Evolutionary conservation across 2,888 invertebrate species (phyloP).

Genomic region (Tethea ocularis): DNA sequence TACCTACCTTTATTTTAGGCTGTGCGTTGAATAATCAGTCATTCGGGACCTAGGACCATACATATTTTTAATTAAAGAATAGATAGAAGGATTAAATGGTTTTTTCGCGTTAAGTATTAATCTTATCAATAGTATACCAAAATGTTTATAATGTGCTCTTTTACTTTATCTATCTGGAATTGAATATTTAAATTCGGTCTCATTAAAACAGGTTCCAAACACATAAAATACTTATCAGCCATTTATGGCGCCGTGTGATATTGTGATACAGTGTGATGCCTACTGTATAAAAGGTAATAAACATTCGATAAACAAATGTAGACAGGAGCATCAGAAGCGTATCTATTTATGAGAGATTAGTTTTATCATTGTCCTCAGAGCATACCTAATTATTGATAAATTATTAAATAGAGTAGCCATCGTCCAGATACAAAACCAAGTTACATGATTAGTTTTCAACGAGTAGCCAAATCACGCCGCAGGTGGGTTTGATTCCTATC

Average conservation of each 20-base stretch:
- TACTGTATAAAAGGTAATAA: neutral
- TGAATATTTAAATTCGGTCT: neutral
- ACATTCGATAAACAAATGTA: neutral
- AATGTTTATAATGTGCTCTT: neutral
- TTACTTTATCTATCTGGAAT: neutral
- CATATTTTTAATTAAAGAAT: too few species aligned
- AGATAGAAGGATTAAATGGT: too few species aligned
- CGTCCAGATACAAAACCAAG: neutral
- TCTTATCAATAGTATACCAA: neutral
- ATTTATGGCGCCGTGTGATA: too few species aligned
- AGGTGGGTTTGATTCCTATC: too few species aligned
- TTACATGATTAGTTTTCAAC: neutral
- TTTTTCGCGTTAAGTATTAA: neutral
- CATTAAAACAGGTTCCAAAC: neutral
- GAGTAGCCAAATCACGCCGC: too few species aligned
- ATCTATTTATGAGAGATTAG: neutral
- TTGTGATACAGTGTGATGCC: neutral
- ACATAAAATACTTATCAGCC: neutral
- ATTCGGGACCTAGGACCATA: too few species aligned
- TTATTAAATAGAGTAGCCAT: neutral
- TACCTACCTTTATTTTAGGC: too few species aligned
- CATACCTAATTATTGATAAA: constrained; percentile 1
- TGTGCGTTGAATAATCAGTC: too few species aligned
- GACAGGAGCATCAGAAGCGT: neutral
- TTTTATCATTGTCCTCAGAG: neutral